A percentile compares a stretch with the other conserved stretches of the same genome.
Conservation (phyloP, 2,113 vertebrate species). For the Hyaena hyaena region DNA sequence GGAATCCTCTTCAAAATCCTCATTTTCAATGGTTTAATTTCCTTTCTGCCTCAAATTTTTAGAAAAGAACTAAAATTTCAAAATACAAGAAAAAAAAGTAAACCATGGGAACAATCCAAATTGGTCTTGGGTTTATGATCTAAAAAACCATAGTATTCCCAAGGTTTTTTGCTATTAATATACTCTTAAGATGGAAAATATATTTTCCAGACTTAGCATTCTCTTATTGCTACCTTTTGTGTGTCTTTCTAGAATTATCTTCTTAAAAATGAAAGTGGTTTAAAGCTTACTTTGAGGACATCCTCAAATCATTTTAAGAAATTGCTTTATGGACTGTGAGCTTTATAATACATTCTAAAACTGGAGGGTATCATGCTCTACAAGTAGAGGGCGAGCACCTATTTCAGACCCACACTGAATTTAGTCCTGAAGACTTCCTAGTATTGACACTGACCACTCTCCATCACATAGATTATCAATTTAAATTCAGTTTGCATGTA, state of each 20-base stretch:
- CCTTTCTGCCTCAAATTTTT: conserved; percentile 43
- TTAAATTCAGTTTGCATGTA: conserved; percentile 38
- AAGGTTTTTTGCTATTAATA: not conserved
- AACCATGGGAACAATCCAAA: not conserved
- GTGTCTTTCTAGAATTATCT: conserved; percentile 18
- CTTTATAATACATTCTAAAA: not conserved
- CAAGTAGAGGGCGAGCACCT: not conserved
- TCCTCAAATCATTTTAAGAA: conserved; percentile 2
- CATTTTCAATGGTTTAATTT: conserved; percentile 46
- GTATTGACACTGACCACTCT: not conserved
- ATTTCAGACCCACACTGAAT: not conserved
- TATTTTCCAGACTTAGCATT: not conserved
- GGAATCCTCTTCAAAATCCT: conserved; percentile 40
- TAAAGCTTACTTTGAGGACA: conserved; percentile 20
- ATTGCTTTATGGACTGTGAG: not conserved
- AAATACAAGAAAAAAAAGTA: conserved; percentile 40
- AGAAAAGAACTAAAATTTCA: conserved; percentile 48
- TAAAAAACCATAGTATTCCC: not conserved
- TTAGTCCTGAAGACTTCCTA: not conserved
- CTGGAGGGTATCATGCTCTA: not conserved
- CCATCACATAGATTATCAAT: not conserved
- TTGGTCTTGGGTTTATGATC: not conserved
- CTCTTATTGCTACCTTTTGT: not conserved
- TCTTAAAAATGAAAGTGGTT: conserved; percentile 54
- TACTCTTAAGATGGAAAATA: not conserved